Evolutionary conservation across 2,797 vertebrate genomes (phyloP).

Genomic region (Sebastes paucispinis): DNA sequence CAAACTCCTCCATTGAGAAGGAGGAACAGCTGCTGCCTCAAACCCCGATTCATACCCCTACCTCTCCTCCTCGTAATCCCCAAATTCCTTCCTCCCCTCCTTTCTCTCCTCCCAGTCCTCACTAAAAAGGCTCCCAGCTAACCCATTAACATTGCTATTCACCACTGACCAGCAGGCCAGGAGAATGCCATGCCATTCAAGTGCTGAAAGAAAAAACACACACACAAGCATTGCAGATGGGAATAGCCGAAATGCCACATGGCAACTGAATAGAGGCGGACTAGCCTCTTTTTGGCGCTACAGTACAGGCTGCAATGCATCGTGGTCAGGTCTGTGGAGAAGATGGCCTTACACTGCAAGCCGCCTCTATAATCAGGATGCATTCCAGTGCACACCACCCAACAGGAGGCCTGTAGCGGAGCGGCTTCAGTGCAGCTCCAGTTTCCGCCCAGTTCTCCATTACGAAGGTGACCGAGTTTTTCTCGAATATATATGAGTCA

Average conservation of each 20-base stretch:
- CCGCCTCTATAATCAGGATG: constrained; percentile 75
- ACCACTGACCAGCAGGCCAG: constrained; percentile 79
- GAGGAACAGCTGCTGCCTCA: constrained; percentile 82
- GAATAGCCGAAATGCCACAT: constrained; percentile 80
- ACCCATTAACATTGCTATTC: constrained; percentile 83
- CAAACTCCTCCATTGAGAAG: constrained; percentile 75
- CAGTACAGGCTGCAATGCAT: constrained; percentile 60
- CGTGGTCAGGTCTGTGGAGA: constrained; percentile 72
- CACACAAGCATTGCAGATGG: constrained; percentile 73
- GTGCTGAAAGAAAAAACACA: constrained; percentile 51
- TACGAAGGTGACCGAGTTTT: constrained; percentile 45
- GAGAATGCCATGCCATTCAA: constrained; percentile 78
- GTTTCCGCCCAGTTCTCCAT: constrained; percentile 19
- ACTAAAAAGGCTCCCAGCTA: constrained; percentile 74
- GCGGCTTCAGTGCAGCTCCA: constrained; percentile 23
- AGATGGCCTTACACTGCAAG: constrained; percentile 67
- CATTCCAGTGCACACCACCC: constrained; percentile 74
- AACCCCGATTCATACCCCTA: constrained; percentile 76
- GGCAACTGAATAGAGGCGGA: constrained; percentile 73
- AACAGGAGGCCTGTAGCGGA: constrained; percentile 56
- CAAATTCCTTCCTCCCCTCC: constrained; percentile 80
- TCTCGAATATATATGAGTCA: constrained; percentile 20
- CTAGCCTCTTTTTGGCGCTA: constrained; percentile 73
- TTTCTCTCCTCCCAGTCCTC: constrained; percentile 66
- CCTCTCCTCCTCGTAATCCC: constrained; percentile 80